A percentile compares a stretch with the other conserved stretches of the same genome.
Evolutionary conservation across 2,113 vertebrate species (phyloP).

Genomic region (Gobius niger): DNA sequence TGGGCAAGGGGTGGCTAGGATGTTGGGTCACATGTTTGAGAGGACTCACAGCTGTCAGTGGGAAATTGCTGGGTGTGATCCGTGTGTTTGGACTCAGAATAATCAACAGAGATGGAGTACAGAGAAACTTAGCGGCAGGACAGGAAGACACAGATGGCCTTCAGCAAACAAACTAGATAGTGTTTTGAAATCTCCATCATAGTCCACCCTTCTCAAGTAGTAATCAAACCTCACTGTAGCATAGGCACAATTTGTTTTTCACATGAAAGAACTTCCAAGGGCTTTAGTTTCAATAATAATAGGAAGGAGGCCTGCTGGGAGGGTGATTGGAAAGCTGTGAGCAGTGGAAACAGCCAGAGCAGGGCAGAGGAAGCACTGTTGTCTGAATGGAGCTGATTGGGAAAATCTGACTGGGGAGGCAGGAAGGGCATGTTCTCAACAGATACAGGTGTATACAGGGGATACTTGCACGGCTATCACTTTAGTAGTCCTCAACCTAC

Average conservation of each 20-base stretch:
- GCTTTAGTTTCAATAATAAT: neutral
- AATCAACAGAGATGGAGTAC: slow-evolving; percentile 47
- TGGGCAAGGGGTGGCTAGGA: too few relatives aligned
- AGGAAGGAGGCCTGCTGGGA: slow-evolving; percentile 30
- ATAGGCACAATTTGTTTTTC: slow-evolving; percentile 32
- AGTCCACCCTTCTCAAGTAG: slow-evolving; percentile 13
- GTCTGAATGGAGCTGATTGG: slow-evolving; percentile 49
- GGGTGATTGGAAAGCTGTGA: slow-evolving; percentile 58
- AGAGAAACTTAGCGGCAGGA: slow-evolving; percentile 51
- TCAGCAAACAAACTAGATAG: slow-evolving; percentile 58
- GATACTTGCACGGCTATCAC: neutral
- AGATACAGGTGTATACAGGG: slow-evolving; percentile 48
- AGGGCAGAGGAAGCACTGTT: slow-evolving; percentile 49
- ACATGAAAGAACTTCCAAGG: neutral
- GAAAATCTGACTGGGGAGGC: slow-evolving; percentile 57
- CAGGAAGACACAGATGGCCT: slow-evolving; percentile 74
- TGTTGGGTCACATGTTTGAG: slow-evolving; percentile 20
- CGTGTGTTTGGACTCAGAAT: slow-evolving; percentile 48
- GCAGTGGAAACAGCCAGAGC: slow-evolving; percentile 69
- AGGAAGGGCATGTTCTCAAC: slow-evolving; percentile 55
- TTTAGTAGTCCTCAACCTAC: too few relatives aligned
- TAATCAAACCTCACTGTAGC: slow-evolving; percentile 58
- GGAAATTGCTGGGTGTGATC: slow-evolving; percentile 49
- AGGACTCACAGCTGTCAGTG: slow-evolving; percentile 54
- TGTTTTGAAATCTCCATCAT: slow-evolving; percentile 42